Evolutionary conservation across 2,888 invertebrate species (phyloP).

Genomic region (Odontocolon sp.): DNA sequence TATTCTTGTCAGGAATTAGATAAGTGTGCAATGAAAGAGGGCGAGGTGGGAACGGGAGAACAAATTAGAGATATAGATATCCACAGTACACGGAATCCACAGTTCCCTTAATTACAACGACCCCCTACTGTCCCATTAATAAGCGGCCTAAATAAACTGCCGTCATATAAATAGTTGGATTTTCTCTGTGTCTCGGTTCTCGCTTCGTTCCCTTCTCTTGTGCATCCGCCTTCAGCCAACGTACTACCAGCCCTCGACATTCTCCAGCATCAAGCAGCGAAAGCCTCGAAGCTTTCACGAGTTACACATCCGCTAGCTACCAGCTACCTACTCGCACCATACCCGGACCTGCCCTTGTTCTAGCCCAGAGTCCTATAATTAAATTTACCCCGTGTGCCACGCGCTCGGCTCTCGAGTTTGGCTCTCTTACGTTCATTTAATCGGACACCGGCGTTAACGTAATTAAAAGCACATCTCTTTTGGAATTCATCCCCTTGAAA

Average conservation of each 20-base stretch:
- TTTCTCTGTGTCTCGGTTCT: constrained; percentile 60
- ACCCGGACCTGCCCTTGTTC: constrained; percentile 61
- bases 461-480: constrained; percentile 79
- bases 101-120: constrained; percentile 76
- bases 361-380: constrained; percentile 73
- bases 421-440: constrained; percentile 74
- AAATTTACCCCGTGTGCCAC: constrained; percentile 74
- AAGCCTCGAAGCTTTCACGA: constrained; percentile 43
- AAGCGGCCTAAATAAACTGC: constrained; percentile 77
- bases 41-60: not conserved
- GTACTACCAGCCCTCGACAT: constrained; percentile 23
- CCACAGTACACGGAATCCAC: constrained; percentile 68
- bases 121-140: constrained; percentile 76
- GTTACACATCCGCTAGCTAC: constrained; percentile 31
- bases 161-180: constrained; percentile 77
- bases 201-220: constrained; percentile 12
- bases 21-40: not conserved
- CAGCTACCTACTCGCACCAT: constrained; percentile 48
- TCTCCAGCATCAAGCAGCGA: constrained; percentile 27
- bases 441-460: constrained; percentile 76
- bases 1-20: not conserved
- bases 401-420: constrained; percentile 67
- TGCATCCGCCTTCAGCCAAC: constrained; percentile 13
- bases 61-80: not conserved
- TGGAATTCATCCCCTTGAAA: constrained; percentile 69